Evolutionary conservation across 37 sponge, comb jelly and placozoan genomes (phyloP).

Genomic region (Cladorhizidae sp.): DNA sequence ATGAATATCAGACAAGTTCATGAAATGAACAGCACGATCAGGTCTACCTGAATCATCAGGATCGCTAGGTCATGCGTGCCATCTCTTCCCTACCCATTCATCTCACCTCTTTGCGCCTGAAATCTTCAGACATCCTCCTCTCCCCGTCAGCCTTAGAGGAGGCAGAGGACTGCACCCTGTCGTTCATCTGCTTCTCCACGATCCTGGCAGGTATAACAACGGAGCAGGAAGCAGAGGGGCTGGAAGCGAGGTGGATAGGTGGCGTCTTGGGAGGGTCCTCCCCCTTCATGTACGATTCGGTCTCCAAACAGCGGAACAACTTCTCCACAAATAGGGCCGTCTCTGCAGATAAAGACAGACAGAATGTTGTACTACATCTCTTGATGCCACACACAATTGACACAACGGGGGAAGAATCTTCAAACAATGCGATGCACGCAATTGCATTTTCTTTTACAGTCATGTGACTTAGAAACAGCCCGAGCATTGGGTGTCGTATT

Average conservation of each 20-base stretch:
- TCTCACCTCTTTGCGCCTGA: constrained; percentile 56
- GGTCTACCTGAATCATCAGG: too few species aligned
- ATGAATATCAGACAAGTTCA: too few species aligned
- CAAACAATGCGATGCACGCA: too few species aligned
- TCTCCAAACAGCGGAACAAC: constrained; percentile 62
- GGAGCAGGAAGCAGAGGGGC: background rate
- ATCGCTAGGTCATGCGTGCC: too few species aligned
- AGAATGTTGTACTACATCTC: too few species aligned
- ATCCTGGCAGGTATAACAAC: background rate
- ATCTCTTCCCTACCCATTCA: background rate
- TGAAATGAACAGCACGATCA: too few species aligned
- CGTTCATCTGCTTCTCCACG: background rate
- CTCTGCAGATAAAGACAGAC: constrained; percentile 31
- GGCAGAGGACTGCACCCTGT: background rate
- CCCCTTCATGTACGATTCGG: constrained; percentile 67
- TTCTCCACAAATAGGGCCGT: constrained; percentile 74
- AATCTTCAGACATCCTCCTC: constrained; percentile 51
- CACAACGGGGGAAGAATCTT: background rate
- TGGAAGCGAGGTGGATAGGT: background rate
- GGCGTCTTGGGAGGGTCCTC: background rate
- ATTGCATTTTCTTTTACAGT: too few species aligned
- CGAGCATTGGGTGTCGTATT: too few species aligned
- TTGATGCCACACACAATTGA: background rate
- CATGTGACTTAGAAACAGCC: too few species aligned
- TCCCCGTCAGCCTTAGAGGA: background rate